phyloP scores from a whole-genome alignment of 2,113 vertebrate genomes.

The Accipiter virgatus region DNA sequence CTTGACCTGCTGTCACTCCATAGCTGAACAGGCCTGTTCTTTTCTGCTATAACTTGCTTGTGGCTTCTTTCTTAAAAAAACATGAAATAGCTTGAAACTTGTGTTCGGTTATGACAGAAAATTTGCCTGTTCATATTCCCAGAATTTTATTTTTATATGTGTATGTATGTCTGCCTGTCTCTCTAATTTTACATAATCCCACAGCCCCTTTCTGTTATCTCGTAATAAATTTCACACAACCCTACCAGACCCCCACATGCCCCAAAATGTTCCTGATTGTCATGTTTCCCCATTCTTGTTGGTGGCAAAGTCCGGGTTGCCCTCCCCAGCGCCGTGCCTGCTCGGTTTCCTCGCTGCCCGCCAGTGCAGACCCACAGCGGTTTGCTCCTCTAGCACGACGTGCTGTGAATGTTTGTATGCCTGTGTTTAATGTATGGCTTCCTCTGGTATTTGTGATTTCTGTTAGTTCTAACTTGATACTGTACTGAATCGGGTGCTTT shows the following conservation, averaged over 20 bases:
- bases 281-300: rapidly evolving
- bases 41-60: not conserved
- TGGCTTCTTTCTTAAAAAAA: not conserved
- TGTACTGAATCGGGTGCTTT: rapidly evolving
- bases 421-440: rapidly evolving
- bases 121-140: not conserved
- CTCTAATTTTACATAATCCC: not conserved
- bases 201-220: not conserved
- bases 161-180: rapidly evolving
- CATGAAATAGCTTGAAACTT: not conserved
- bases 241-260: rapidly evolving
- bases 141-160: not conserved
- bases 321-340: rapidly evolving
- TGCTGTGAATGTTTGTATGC: not conserved
- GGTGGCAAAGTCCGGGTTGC: rapidly evolving
- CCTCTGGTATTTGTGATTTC: not conserved
- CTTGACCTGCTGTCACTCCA: not conserved
- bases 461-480: no score
- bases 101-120: not conserved
- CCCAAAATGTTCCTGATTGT: not conserved
- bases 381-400: not conserved
- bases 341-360: rapidly evolving
- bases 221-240: no score
- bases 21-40: not conserved
- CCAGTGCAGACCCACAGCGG: rapidly evolving